A percentile compares a stretch with the other conserved stretches of the same genome.
Evolutionary conservation across 2,113 vertebrate species (phyloP).

Genomic region (Rostratula benghalensis): DNA sequence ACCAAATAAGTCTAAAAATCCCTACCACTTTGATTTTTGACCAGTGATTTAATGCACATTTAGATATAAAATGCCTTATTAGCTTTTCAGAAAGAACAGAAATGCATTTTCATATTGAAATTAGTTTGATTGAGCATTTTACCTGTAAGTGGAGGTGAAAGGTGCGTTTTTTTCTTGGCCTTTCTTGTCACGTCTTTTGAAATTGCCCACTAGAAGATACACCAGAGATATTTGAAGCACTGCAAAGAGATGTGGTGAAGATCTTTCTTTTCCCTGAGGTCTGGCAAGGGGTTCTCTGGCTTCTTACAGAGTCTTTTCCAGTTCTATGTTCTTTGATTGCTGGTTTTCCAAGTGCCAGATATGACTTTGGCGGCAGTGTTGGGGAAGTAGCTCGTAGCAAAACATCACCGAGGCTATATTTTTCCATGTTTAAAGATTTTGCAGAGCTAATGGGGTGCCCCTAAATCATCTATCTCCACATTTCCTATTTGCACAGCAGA

Average conservation of each 20-base stretch:
- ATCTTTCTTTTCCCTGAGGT: neutral
- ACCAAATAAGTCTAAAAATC: neutral
- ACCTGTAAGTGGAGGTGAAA: neutral
- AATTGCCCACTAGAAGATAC: neutral
- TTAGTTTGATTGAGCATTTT: neutral
- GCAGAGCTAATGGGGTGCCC: neutral
- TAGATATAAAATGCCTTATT: neutral
- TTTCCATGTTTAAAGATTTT: neutral
- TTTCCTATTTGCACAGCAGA: neutral
- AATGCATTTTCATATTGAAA: neutral
- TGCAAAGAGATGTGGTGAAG: neutral
- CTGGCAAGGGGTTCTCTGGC: neutral
- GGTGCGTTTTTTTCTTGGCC: neutral
- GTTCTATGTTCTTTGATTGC: neutral
- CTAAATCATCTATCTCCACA: neutral
- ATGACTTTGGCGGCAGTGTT: neutral
- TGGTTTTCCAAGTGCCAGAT: neutral
- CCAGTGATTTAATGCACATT: neutral
- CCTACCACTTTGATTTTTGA: neutral
- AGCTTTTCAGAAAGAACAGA: neutral
- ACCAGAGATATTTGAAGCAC: neutral
- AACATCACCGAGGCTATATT: neutral
- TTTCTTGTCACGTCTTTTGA: neutral
- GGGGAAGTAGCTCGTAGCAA: neutral
- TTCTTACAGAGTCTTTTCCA: neutral